phyloP scores from a whole-genome alignment of 2,888 invertebrate genomes.

The Terebella lapidaria region DNA sequence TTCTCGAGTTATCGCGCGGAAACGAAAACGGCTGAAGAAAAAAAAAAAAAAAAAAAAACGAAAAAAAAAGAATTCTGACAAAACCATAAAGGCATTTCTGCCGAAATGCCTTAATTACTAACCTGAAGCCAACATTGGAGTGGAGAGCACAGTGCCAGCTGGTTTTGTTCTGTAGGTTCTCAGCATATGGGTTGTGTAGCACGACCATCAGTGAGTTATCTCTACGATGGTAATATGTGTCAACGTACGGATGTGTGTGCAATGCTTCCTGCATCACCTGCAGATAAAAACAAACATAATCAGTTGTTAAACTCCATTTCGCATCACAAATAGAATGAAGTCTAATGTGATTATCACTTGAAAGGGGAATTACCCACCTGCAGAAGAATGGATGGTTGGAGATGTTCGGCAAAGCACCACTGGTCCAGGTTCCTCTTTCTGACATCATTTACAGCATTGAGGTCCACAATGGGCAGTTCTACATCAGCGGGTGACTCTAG shows the following conservation, averaged over 20 bases:
- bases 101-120: no score
- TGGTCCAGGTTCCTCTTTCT: slow-evolving; percentile 48
- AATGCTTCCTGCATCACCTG: slow-evolving; percentile 45
- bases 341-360: not conserved
- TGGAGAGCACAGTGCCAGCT: slow-evolving; percentile 49
- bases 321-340: no score
- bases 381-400: slow-evolving; percentile 42
- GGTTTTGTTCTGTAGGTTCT: slow-evolving; percentile 31
- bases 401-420: slow-evolving; percentile 52
- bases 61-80: no score
- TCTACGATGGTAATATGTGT: slow-evolving; percentile 48
- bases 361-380: slow-evolving; percentile 29
- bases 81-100: no score
- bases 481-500: slow-evolving; percentile 23
- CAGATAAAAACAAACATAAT: no score
- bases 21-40: no score
- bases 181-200: slow-evolving; percentile 42
- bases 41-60: no score
- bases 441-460: slow-evolving; percentile 41
- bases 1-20: no score
- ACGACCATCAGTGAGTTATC: slow-evolving; percentile 47
- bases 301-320: no score
- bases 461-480: slow-evolving; percentile 13
- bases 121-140: slow-evolving; percentile 52
- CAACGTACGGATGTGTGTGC: slow-evolving; percentile 41